Percentiles rank a stretch among this genome's conserved stretches.
These are phyloP conservation scores for Cordilura impudica DNA, from an alignment of 2,888 invertebrate genomes.

Conservation along the genomic window DNA sequence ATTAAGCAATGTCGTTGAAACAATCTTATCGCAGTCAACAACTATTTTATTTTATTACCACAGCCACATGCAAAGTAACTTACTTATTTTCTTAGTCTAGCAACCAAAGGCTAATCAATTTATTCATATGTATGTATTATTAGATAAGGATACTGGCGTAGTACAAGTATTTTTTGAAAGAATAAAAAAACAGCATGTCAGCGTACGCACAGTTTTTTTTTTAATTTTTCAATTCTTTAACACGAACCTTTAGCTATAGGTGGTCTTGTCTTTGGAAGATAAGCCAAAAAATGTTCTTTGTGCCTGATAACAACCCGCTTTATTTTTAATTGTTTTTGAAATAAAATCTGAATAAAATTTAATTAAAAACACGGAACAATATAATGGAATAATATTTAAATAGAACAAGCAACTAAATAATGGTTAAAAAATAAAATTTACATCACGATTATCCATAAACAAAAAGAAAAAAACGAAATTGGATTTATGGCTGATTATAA, in stretches of 20 bases:
- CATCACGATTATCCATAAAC: constrained; percentile 48
- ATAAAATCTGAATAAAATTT: constrained; percentile 51
- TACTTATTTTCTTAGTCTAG: not conserved
- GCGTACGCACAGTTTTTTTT: not conserved
- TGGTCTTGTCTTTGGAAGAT: constrained; percentile 39
- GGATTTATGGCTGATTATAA: constrained; percentile 42
- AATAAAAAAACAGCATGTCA: not conserved
- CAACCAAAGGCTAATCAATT: constrained; percentile 38
- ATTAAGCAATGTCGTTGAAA: constrained; percentile 54
- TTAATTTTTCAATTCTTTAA: no score
- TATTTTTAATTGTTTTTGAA: constrained; percentile 45
- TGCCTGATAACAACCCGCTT: constrained; percentile 46
- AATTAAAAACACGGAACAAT: constrained; percentile 53
- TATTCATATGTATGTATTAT: constrained; percentile 18
- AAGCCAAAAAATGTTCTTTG: constrained; percentile 27
- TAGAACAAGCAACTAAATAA: not conserved
- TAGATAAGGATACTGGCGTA: constrained; percentile 52
- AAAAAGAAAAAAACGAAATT: constrained; percentile 43
- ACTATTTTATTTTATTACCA: constrained; percentile 19
- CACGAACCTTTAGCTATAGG: constrained; percentile 47
- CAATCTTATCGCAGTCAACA: constrained; percentile 50
- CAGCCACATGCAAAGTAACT: not conserved
- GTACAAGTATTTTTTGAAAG: no score
- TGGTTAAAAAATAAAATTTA: constrained; percentile 46
- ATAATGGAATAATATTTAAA: constrained; percentile 19